These are phyloP conservation scores for Malthinus flaveolus DNA, from an alignment of 2,888 invertebrate genomes.

Conservation along the genomic window DNA sequence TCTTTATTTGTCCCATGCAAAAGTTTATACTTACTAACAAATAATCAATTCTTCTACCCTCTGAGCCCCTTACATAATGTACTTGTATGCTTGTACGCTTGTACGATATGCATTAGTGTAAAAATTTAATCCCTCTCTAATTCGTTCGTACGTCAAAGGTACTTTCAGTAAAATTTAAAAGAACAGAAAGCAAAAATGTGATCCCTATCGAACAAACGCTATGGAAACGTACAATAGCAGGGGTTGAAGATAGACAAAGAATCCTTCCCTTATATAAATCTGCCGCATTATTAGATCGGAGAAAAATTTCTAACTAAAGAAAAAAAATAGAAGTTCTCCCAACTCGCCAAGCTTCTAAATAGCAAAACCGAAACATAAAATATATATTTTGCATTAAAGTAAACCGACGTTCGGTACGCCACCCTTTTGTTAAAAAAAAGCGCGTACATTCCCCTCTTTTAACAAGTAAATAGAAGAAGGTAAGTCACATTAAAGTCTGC, in stretches of 20 bases:
- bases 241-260: not conserved
- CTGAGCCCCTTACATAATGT: no score
- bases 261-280: not conserved
- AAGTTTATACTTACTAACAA: no score
- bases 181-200: no score
- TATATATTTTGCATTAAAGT: slow-evolving; percentile 7
- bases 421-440: slow-evolving; percentile 39
- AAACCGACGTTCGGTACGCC: slow-evolving; percentile 25
- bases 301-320: not conserved
- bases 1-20: no score
- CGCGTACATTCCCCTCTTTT: slow-evolving; percentile 41
- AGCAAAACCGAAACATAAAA: not conserved
- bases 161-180: no score
- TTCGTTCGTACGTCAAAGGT: no score
- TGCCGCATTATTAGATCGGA: not conserved
- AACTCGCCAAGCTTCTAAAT: not conserved
- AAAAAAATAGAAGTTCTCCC: not conserved
- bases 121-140: no score
- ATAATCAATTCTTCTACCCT: no score
- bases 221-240: no score
- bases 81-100: no score
- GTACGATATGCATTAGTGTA: no score
- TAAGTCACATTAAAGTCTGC: slow-evolving; percentile 41
- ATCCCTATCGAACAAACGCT: no score
- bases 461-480: slow-evolving; percentile 38